These are phyloP conservation scores for Hoplodrina blanda DNA, from an alignment of 2,888 invertebrate species.

Conservation along the genomic window DNA sequence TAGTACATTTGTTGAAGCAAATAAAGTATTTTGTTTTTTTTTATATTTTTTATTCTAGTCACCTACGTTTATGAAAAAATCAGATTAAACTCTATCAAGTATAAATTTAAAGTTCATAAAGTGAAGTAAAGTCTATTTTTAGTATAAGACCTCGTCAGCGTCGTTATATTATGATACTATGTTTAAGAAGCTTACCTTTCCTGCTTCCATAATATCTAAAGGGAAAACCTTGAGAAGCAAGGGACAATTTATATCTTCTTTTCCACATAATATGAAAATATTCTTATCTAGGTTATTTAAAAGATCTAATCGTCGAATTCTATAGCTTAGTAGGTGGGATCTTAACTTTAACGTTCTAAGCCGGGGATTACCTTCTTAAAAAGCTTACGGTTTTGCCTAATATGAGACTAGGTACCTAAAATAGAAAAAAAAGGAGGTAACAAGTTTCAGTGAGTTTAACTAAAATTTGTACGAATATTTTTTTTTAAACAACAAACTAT, in stretches of 20 bases:
- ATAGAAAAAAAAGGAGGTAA: no score
- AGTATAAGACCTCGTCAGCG: not conserved
- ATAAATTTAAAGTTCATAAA: no score
- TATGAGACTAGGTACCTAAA: no score
- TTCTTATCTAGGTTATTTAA: not conserved
- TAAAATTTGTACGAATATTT: no score
- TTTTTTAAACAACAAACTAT: no score
- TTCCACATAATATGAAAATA: not conserved
- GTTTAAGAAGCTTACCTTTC: slow-evolving; percentile 3
- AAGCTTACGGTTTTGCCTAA: not conserved
- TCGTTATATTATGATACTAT: not conserved
- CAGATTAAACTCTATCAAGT: no score
- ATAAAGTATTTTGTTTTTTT: no score
- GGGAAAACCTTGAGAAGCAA: not conserved
- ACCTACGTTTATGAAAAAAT: no score
- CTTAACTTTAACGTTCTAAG: not conserved
- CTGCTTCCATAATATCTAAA: not conserved
- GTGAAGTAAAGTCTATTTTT: not conserved
- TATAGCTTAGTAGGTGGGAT: not conserved
- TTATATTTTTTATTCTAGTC: no score
- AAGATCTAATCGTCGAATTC: not conserved
- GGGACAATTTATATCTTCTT: not conserved
- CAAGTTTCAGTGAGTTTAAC: no score
- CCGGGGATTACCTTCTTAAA: not conserved
- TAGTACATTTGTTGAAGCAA: no score